Conservation (phyloP, 1,140 invertebrate genomes). For the Aricia agestis region DNA sequence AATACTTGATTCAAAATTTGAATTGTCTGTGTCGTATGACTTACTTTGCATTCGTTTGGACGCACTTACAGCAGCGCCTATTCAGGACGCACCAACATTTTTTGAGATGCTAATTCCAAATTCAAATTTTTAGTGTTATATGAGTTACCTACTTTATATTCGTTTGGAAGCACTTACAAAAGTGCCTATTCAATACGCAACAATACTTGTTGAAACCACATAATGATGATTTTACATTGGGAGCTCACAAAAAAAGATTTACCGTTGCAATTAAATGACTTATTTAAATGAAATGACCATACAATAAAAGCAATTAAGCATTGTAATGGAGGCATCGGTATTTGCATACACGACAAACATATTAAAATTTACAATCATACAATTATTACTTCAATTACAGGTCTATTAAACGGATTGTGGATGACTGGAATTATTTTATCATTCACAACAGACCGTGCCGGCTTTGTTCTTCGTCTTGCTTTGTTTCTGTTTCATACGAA, state of each 20-base stretch:
- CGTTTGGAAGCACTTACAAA: too few species aligned
- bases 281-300: conserved; percentile 13
- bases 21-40: not conserved
- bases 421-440: conserved; percentile 3
- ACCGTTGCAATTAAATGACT: conserved; percentile 5
- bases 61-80: too few species aligned
- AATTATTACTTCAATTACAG: conserved; percentile 8
- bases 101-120: too few species aligned
- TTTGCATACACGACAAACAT: conserved; percentile 11
- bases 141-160: too few species aligned
- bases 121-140: too few species aligned
- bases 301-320: conserved; percentile 13
- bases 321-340: conserved; percentile 9
- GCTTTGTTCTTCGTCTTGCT: not conserved
- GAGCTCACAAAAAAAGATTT: conserved; percentile 6
- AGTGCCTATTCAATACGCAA: not conserved
- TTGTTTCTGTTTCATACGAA: not conserved
- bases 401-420: conserved; percentile 4
- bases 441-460: not conserved
- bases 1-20: not conserved
- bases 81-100: too few species aligned
- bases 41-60: too few species aligned
- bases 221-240: not conserved
- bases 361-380: conserved; percentile 11
- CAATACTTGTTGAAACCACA: not conserved